Conservation (phyloP, 2,888 invertebrate genomes). For the Ophion obscuratus region DNA sequence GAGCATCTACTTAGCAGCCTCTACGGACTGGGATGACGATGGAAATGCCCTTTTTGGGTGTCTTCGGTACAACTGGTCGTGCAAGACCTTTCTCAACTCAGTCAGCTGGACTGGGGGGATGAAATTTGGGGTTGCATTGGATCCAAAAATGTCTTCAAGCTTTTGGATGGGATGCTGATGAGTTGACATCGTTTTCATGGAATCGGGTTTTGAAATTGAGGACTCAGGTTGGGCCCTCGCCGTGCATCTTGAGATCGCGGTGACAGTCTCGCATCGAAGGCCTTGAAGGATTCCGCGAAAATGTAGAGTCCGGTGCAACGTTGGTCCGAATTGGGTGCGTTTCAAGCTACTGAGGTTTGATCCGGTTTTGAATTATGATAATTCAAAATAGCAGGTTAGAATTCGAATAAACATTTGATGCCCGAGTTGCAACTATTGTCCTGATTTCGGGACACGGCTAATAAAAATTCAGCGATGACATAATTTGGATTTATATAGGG, state of each 20-base stretch:
- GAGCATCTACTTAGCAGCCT: slow-evolving; percentile 50
- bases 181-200: neutral
- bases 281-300: neutral
- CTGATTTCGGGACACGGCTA: too few relatives aligned
- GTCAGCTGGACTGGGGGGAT: neutral
- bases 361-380: neutral
- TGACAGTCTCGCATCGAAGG: too few relatives aligned
- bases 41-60: neutral
- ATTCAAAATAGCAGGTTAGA: neutral
- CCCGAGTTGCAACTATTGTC: too few relatives aligned
- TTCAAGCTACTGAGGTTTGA: neutral
- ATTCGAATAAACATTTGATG: neutral
- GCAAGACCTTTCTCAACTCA: neutral
- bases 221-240: neutral
- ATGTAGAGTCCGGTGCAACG: too few relatives aligned
- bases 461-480: too few relatives aligned
- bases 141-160: neutral
- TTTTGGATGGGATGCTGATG: neutral
- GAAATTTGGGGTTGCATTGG: neutral
- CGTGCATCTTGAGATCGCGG: neutral
- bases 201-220: neutral
- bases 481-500: too few relatives aligned
- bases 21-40: neutral
- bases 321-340: too few relatives aligned
- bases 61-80: neutral